Percentiles rank a stretch among this genome's conserved stretches.
These are phyloP conservation scores for Sebastes taczanowskii DNA, from an alignment of 2,797 vertebrate genomes.

Conservation along the genomic window DNA sequence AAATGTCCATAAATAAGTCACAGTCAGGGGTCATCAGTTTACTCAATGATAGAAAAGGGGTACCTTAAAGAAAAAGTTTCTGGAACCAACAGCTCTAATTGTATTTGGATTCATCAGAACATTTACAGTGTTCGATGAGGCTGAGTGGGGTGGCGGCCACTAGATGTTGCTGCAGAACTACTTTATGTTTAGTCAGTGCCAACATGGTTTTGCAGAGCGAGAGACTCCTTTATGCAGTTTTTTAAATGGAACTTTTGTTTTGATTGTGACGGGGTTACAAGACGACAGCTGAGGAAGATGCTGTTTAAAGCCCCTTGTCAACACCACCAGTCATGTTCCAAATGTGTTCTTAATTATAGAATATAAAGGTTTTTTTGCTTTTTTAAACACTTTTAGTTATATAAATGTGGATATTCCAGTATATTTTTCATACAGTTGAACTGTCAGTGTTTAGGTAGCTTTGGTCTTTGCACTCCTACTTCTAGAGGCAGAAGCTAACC, in stretches of 20 bases:
- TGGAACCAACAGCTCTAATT: background rate
- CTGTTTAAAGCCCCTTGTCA: background rate
- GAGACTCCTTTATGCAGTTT: background rate
- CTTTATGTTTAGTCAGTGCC: background rate
- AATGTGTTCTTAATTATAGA: no score
- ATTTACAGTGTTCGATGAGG: background rate
- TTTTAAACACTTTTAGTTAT: background rate
- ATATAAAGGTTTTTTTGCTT: no score
- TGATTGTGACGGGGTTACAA: background rate
- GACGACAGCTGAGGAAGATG: background rate
- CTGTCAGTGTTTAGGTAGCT: background rate
- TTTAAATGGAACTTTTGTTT: background rate
- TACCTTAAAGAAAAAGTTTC: no score
- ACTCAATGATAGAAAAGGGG: no score
- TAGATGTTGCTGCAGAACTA: constrained; percentile 40
- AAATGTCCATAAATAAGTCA: no score
- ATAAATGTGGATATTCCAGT: background rate
- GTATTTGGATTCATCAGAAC: background rate
- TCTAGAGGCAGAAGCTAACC: background rate
- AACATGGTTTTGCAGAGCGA: background rate
- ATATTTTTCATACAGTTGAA: background rate
- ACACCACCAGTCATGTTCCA: background rate
- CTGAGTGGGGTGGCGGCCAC: background rate
- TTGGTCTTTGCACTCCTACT: background rate
- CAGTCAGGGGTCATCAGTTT: no score